Conservation (phyloP, 2,888 invertebrate genomes). For the Hymenopus coronatus region DNA sequence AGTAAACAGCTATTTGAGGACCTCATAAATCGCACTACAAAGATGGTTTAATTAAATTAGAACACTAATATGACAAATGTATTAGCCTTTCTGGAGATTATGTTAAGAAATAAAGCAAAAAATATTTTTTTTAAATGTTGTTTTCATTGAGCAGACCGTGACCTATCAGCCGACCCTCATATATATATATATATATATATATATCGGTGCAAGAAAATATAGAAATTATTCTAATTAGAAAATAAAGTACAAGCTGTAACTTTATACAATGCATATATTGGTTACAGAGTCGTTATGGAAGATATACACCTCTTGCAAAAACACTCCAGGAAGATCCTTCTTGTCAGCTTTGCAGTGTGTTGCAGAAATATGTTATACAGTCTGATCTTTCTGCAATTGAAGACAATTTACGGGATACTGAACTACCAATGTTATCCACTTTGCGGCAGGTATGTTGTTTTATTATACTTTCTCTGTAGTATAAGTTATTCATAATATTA, state of each 20-base stretch:
- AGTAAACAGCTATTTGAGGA: too few species aligned
- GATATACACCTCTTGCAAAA: slow-evolving; percentile 81
- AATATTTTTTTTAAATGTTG: too few species aligned
- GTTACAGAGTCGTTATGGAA: slow-evolving; percentile 81
- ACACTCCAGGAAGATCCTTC: slow-evolving; percentile 94
- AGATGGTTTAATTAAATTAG: too few species aligned
- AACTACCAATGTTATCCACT: slow-evolving; percentile 83
- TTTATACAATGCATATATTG: not conserved
- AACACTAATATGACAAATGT: too few species aligned
- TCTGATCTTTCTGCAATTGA: slow-evolving; percentile 76
- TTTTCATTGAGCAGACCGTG: too few species aligned
- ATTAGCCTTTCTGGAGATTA: too few species aligned
- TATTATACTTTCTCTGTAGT: slow-evolving; percentile 27
- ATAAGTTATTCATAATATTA: not conserved
- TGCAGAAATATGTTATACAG: slow-evolving; percentile 79
- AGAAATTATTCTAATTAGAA: not conserved
- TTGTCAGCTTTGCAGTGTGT: slow-evolving; percentile 85
- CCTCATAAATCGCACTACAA: too few species aligned
- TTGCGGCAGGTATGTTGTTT: slow-evolving; percentile 67
- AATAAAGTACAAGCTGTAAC: not conserved
- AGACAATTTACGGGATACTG: slow-evolving; percentile 75
- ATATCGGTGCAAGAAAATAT: not conserved
- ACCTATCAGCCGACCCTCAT: too few species aligned
- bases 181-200: too few species aligned
- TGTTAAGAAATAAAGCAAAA: too few species aligned